These are phyloP conservation scores for Apostichopus japonicus DNA, from an alignment of 35 echinoderm and acorn worm species.

Conservation along the genomic window DNA sequence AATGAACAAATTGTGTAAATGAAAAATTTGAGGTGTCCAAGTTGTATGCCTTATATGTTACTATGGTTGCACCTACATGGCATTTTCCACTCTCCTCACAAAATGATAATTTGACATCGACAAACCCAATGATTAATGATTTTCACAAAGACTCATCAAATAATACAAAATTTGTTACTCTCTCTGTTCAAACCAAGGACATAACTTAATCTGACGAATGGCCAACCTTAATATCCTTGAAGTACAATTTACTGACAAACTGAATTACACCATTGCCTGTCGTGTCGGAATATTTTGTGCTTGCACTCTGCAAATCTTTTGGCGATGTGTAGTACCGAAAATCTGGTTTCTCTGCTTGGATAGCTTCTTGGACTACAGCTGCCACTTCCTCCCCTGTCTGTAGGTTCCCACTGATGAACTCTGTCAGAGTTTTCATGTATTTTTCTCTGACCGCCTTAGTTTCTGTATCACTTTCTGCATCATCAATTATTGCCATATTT, in stretches of 20 bases:
- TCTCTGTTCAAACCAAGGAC: too few relatives aligned
- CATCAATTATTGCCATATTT: background rate
- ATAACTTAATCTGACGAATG: background rate
- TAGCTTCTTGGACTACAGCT: background rate
- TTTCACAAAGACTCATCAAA: too few relatives aligned
- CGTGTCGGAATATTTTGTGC: background rate
- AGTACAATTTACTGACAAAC: background rate
- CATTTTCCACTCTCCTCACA: too few relatives aligned
- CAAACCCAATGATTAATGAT: too few relatives aligned
- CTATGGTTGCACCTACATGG: too few relatives aligned
- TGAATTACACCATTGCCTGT: background rate
- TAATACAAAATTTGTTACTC: too few relatives aligned
- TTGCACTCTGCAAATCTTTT: background rate
- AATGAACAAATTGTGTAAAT: too few relatives aligned
- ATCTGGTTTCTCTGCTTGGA: conserved; percentile 1
- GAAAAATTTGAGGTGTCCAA: too few relatives aligned
- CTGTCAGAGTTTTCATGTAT: background rate
- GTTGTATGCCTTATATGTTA: too few relatives aligned
- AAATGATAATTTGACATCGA: too few relatives aligned
- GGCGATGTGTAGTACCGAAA: background rate
- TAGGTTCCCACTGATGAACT: background rate
- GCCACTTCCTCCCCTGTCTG: background rate
- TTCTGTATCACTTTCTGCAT: background rate
- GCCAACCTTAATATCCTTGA: conserved; percentile 8
- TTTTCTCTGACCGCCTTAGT: background rate